Evolutionary conservation across 2,888 invertebrate genomes (phyloP), one percentile per base, ranked within the genome.

Genomic region (Diplolepis rosae): DNA sequence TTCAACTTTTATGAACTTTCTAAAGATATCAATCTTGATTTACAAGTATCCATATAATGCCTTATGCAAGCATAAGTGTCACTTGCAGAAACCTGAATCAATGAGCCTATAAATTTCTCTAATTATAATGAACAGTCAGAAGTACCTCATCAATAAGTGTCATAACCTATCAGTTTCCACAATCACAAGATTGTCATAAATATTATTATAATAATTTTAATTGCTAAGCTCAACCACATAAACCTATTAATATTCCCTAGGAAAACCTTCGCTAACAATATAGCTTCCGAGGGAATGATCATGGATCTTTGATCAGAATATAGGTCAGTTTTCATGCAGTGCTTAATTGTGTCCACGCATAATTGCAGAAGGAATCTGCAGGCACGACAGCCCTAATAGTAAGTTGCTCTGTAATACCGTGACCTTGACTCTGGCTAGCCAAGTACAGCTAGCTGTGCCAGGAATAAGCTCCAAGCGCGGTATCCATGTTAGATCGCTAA

Each of bases 381-480:
- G 9, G 3, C 45, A 18, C 18, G 45, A 22, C 2, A 45, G 18
- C 15, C 6, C 15, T 45, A 45, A 45, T 7, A n/a, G n/a, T n/a
- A 5, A 52, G 7, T n/a, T 13, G 22, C 7, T 51, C 13, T 24
- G 18, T 51, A 22, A 32, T 22, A 18, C 18, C 18, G 11, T 30
- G 30, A 85, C 87, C 87, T 87, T 87, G 87, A 87, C 87, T 87
- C 85, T 87, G 87, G 86, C 80, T 80, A 84, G 84, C 82, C 83
- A 80, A 85, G 84, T 50, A 65, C 85, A 83, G 84, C 83, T 83
- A 81, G 81, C 81, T 81, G 82, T 79, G 85, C 87, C 87, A 85
- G 84, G 87, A 87, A 87, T 87, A 87, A 85, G 84, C 82, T 82
- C 79, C 77, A 81, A 83, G 82, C 84, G 81, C 81, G 84, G 86